A percentile compares a stretch with the other conserved stretches of the same genome.
These are phyloP conservation scores for Mustela lutreola DNA, from an alignment of 2,113 vertebrate genomes.

Conservation along the genomic window DNA sequence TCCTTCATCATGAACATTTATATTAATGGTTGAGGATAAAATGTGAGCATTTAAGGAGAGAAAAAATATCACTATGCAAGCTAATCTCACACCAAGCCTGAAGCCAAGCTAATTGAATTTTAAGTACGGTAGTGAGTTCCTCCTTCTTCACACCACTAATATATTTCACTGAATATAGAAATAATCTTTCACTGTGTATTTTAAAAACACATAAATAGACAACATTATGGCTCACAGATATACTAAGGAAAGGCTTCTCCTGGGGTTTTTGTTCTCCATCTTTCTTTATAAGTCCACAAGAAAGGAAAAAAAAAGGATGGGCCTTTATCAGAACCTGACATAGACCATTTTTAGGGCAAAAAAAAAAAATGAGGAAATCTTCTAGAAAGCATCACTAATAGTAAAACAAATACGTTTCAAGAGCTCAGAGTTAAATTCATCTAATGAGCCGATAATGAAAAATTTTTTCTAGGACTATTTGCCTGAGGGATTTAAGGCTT, in stretches of 20 bases:
- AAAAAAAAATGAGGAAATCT: not conserved
- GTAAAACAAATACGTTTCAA: slow-evolving; percentile 70
- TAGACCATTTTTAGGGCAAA: slow-evolving; percentile 8
- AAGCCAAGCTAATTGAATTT: slow-evolving; percentile 60
- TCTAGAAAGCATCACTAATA: slow-evolving; percentile 37
- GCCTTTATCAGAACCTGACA: slow-evolving; percentile 25
- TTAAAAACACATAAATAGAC: slow-evolving; percentile 59
- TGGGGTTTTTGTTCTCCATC: not conserved
- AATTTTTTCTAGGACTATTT: slow-evolving; percentile 60
- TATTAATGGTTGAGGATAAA: slow-evolving; percentile 71
- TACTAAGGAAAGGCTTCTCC: not conserved
- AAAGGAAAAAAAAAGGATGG: not conserved
- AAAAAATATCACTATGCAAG: slow-evolving; percentile 43
- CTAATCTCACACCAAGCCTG: slow-evolving; percentile 50
- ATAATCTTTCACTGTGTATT: slow-evolving; percentile 57
- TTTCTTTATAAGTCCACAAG: slow-evolving; percentile 46
- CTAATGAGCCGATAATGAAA: slow-evolving; percentile 76
- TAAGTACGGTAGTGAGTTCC: slow-evolving; percentile 35
- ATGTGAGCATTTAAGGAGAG: slow-evolving; percentile 47
- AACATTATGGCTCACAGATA: slow-evolving; percentile 46
- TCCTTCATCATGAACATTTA: slow-evolving; percentile 64
- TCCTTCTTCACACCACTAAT: slow-evolving; percentile 41
- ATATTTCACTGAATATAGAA: slow-evolving; percentile 63
- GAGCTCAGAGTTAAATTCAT: slow-evolving; percentile 72
- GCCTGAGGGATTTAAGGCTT: slow-evolving; percentile 70